A percentile compares a stretch with the other conserved stretches of the same genome.
phyloP scores from a whole-genome alignment of 2,797 vertebrate species.

The Mormyrops attenuatus region DNA sequence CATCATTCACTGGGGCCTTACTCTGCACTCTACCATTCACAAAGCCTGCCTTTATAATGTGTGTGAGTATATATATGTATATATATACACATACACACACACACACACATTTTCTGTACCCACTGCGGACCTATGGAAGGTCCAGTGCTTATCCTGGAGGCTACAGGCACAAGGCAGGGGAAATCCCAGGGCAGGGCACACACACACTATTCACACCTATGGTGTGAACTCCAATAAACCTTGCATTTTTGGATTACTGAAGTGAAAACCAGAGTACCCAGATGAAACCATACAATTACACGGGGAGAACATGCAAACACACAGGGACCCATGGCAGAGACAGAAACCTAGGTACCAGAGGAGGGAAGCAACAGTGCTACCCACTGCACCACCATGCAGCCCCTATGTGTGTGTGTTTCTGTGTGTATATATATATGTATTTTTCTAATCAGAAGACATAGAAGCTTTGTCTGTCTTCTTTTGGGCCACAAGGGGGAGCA shows the following conservation, averaged over 20 bases:
- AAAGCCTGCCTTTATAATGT: not conserved
- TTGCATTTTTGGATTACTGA: too few species aligned
- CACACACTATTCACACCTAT: too few species aligned
- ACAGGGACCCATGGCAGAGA: not conserved
- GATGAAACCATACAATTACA: not conserved
- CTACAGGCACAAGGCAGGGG: too few species aligned
- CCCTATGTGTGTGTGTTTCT: not conserved
- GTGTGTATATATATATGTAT: not conserved
- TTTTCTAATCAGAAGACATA: not conserved
- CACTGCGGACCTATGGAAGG: too few species aligned
- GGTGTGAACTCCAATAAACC: too few species aligned
- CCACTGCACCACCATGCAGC: not conserved
- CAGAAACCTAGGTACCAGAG: not conserved
- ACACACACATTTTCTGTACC: not conserved
- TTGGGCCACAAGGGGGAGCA: constrained; percentile 22
- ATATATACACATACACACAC: not conserved
- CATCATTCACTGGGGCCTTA: not conserved
- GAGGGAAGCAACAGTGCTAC: not conserved
- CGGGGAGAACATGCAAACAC: not conserved
- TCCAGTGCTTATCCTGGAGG: too few species aligned
- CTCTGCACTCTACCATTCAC: not conserved
- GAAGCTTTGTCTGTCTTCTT: not conserved
- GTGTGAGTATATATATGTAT: not conserved
- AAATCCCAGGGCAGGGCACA: too few species aligned
- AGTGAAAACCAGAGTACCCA: too few species aligned